phyloP scores from a whole-genome alignment of 2,888 invertebrate species.

The Dicyrtoma fusca region DNA sequence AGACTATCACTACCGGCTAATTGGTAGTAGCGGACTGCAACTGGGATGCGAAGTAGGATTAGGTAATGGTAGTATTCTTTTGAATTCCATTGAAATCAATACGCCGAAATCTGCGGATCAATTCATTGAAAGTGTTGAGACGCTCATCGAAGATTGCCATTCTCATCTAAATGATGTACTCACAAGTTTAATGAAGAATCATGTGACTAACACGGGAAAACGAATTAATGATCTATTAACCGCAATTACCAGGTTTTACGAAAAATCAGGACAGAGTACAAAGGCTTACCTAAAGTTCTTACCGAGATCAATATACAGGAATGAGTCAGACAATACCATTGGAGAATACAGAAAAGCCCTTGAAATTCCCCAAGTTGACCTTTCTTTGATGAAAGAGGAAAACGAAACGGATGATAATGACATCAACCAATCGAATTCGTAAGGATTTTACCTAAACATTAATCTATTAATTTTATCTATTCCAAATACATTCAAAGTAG shows the following conservation, averaged over 20 bases:
- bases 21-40: too few species aligned
- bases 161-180: background rate
- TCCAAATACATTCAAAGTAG: too few species aligned
- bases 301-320: too few species aligned
- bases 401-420: background rate
- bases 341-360: background rate
- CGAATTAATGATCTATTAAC: too few species aligned
- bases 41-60: background rate
- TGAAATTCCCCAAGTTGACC: background rate
- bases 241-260: too few species aligned
- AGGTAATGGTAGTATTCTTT: background rate
- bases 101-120: background rate
- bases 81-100: background rate
- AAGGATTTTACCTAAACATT: too few species aligned
- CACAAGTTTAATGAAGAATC: background rate
- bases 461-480: too few species aligned
- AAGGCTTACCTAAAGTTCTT: too few species aligned
- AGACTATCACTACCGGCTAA: background rate
- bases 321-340: too few species aligned
- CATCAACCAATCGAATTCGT: background rate
- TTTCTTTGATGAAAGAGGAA: constrained; percentile 2
- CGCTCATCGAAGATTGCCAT: background rate
- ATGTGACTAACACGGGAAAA: background rate
- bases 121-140: background rate
- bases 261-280: too few species aligned